A percentile compares a stretch with the other conserved stretches of the same genome.
phyloP scores from a whole-genome alignment of 2,113 vertebrate genomes.

The Apus apus region DNA sequence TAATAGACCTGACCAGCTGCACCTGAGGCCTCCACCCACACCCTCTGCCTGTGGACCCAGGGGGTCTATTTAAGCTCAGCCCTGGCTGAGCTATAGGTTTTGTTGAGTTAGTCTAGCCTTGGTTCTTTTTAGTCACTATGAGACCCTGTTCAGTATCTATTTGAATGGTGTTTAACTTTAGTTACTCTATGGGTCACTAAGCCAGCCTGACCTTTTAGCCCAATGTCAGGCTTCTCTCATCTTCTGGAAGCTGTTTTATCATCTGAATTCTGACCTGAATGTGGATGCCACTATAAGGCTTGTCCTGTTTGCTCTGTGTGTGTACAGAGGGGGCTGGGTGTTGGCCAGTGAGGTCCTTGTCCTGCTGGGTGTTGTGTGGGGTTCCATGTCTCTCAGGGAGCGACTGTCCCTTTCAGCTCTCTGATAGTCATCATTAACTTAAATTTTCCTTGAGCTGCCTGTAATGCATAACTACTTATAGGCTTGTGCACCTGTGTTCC shows the following conservation, averaged over 20 bases:
- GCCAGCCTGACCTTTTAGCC: neutral
- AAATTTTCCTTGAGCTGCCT: neutral
- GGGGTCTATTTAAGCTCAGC: neutral
- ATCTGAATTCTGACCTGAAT: neutral
- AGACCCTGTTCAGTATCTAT: fast-evolving
- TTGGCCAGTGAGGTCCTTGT: neutral
- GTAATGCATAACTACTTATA: neutral
- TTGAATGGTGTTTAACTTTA: fast-evolving
- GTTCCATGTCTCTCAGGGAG: neutral
- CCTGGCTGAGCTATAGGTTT: fast-evolving
- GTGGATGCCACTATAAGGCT: neutral
- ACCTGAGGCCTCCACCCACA: neutral
- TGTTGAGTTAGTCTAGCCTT: fast-evolving
- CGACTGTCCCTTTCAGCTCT: neutral
- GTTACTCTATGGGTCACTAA: fast-evolving
- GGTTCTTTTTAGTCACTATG: fast-evolving
- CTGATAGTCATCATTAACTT: fast-evolving
- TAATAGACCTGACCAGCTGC: neutral
- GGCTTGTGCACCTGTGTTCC: neutral
- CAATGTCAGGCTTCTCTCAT: fast-evolving
- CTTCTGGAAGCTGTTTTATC: neutral
- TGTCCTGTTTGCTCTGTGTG: neutral
- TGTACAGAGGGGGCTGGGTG: neutral
- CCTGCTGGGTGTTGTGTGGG: neutral
- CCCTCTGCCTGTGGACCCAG: neutral